phyloP scores from a whole-genome alignment of 2,113 vertebrate genomes.

The Callorhinus ursinus region DNA sequence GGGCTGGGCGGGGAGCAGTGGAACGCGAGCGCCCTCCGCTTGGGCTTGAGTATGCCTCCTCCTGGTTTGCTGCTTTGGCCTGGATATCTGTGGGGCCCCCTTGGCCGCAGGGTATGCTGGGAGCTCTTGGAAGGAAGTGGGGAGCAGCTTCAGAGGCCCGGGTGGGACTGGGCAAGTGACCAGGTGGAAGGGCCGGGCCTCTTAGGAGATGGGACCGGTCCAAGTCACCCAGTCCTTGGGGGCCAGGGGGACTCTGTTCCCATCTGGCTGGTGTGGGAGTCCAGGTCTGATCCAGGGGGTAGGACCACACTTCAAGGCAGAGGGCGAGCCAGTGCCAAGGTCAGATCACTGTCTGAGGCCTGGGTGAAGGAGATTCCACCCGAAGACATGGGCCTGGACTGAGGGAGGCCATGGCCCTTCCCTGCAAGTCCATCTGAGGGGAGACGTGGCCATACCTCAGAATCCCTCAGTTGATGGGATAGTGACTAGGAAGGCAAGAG shows the following conservation, averaged over 20 bases:
- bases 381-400: not conserved
- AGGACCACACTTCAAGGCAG: not conserved
- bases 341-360: not conserved
- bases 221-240: not conserved
- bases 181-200: not conserved
- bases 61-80: no score
- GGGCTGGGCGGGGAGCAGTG: rapidly evolving
- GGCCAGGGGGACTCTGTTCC: not conserved
- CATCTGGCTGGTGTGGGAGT: not conserved
- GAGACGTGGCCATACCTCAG: not conserved
- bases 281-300: not conserved
- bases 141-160: not conserved
- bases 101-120: not conserved
- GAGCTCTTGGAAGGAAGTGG: not conserved
- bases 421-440: not conserved
- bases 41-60: not conserved
- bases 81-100: not conserved
- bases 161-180: not conserved
- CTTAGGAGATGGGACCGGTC: not conserved
- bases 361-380: not conserved
- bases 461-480: not conserved
- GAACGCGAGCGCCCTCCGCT: not conserved
- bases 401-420: not conserved
- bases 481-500: not conserved
- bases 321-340: no score